A percentile compares a stretch with the other conserved stretches of the same genome.
These are phyloP conservation scores for Trididemnum miniatum DNA, from an alignment of 23 tunicate species.

Conservation along the genomic window DNA sequence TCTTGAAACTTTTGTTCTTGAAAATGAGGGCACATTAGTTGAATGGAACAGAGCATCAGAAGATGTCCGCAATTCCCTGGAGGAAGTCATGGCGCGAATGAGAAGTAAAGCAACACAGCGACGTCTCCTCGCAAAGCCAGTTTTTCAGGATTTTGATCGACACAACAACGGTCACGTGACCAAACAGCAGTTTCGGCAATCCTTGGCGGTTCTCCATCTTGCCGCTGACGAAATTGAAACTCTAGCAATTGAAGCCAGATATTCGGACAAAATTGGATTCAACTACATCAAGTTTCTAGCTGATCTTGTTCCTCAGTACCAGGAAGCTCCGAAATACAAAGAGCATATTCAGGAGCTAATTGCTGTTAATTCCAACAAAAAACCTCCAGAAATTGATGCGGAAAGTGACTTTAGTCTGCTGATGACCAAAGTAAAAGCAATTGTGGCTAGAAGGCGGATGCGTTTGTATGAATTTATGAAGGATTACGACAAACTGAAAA, in stretches of 20 bases:
- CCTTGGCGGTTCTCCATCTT: conserved; percentile 64
- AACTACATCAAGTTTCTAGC: conserved; percentile 67
- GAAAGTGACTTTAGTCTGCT: conserved; percentile 42
- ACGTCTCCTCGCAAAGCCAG: conserved; percentile 80
- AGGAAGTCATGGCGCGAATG: conserved; percentile 78
- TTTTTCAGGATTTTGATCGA: conserved; percentile 88
- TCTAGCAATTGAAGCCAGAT: conserved; percentile 63
- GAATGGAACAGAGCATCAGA: conserved; percentile 31
- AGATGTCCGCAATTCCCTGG: conserved; percentile 26
- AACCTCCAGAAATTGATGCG: conserved; percentile 82
- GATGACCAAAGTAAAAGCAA: conserved; percentile 69
- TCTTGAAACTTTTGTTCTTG: conserved; percentile 55
- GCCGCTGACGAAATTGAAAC: conserved; percentile 81
- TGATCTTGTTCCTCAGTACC: conserved; percentile 55
- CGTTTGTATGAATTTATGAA: conserved; percentile 83
- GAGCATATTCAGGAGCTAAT: conserved; percentile 66
- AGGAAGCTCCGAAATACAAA: conserved; percentile 56
- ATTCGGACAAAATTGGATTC: conserved; percentile 78
- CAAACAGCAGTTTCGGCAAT: conserved; percentile 74
- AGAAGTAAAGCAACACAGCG: conserved; percentile 55
- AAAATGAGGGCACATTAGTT: conserved; percentile 64
- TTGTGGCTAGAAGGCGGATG: conserved; percentile 73
- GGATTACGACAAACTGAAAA: conserved; percentile 89
- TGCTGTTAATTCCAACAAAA: conserved; percentile 74
- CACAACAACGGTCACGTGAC: conserved; percentile 94